Conservation (phyloP, 2,797 vertebrate genomes). For the Acanthurus leucopareius region DNA sequence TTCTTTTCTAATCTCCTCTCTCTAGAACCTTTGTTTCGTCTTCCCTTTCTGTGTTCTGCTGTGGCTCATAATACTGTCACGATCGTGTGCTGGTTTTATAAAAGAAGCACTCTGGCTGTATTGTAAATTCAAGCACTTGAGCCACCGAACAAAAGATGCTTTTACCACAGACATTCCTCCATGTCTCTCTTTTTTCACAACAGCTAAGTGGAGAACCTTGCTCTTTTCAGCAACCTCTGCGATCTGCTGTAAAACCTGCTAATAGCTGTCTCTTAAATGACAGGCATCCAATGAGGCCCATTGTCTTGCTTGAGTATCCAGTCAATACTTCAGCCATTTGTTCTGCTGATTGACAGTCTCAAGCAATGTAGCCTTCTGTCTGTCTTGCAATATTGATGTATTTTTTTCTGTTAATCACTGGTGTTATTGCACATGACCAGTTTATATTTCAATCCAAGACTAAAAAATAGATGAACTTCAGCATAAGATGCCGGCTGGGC, state of each 20-base stretch:
- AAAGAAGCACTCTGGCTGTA: slow-evolving; percentile 46
- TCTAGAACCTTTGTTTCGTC: background rate
- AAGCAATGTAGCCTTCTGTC: slow-evolving; percentile 16
- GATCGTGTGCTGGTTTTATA: slow-evolving; percentile 14
- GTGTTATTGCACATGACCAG: slow-evolving; percentile 19
- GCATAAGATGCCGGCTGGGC: slow-evolving; percentile 5
- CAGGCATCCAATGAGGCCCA: slow-evolving; percentile 54
- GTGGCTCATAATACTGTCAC: slow-evolving; percentile 8
- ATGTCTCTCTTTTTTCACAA: slow-evolving; percentile 40
- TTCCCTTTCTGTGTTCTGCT: slow-evolving; percentile 4
- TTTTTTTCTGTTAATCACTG: slow-evolving; percentile 42
- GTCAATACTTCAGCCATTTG: slow-evolving; percentile 60
- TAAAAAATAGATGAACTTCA: slow-evolving; percentile 10
- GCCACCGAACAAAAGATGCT: slow-evolving; percentile 47
- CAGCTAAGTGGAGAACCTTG: slow-evolving; percentile 45
- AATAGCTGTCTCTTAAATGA: slow-evolving; percentile 70
- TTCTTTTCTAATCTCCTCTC: slow-evolving; percentile 13
- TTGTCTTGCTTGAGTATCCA: slow-evolving; percentile 54
- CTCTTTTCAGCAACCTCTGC: slow-evolving; percentile 49
- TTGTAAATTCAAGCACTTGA: slow-evolving; percentile 38
- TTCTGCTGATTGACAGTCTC: slow-evolving; percentile 55
- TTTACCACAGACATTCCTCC: slow-evolving; percentile 44
- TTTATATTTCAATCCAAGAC: slow-evolving; percentile 44
- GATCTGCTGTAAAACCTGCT: slow-evolving; percentile 54
- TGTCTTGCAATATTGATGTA: slow-evolving; percentile 40